phyloP scores from a whole-genome alignment of 2,797 vertebrate species.

The Vipera ursinii region DNA sequence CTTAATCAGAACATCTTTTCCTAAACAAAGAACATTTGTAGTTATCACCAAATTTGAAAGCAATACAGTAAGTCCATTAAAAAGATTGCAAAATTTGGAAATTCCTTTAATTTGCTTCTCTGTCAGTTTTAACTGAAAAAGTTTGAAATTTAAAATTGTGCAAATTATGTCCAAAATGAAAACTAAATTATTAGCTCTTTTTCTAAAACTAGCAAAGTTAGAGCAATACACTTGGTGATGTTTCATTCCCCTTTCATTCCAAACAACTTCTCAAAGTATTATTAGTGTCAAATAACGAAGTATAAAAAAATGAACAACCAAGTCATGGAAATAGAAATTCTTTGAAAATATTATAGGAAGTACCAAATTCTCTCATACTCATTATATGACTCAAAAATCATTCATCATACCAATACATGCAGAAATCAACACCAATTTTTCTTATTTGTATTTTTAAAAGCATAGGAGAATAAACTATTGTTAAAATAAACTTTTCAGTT shows the following conservation, averaged over 20 bases:
- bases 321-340: slow-evolving; percentile 42
- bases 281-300: background rate
- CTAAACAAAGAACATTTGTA: background rate
- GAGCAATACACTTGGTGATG: background rate
- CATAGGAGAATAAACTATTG: background rate
- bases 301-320: background rate
- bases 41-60: background rate
- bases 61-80: background rate
- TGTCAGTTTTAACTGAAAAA: background rate
- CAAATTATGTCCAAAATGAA: background rate
- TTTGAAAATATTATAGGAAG: background rate
- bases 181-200: background rate
- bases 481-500: background rate
- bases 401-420: background rate
- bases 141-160: background rate
- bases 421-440: slow-evolving; percentile 16
- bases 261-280: slow-evolving; percentile 2
- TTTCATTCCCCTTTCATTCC: background rate
- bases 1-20: background rate
- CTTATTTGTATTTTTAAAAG: background rate
- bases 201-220: background rate
- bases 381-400: background rate
- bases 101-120: background rate
- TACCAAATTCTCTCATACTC: background rate
- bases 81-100: background rate